Conservation (phyloP, 2,113 vertebrate species). For the Ibidorhyncha struthersii region DNA sequence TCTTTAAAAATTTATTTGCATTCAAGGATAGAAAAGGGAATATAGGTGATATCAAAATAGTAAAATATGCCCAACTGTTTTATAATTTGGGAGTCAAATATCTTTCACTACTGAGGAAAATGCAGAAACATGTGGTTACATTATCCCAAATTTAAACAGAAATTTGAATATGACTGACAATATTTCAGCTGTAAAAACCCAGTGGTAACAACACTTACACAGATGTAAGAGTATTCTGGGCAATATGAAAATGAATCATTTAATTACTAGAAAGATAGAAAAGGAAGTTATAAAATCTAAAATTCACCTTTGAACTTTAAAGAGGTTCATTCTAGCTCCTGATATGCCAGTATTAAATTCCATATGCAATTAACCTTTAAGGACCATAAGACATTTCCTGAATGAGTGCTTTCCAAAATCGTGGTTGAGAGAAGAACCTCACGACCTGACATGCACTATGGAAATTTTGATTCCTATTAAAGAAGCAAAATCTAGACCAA, state of each 20-base stretch:
- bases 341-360: not conserved
- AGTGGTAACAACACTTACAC: not conserved
- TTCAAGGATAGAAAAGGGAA: not conserved
- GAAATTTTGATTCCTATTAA: not conserved
- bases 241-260: not conserved
- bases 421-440: not conserved
- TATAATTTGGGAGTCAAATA: conserved; percentile 21
- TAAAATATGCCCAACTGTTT: not conserved
- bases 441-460: not conserved
- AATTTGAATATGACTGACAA: not conserved
- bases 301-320: not conserved
- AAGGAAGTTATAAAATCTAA: not conserved
- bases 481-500: not conserved
- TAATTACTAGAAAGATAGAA: not conserved
- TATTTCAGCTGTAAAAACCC: not conserved
- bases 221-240: not conserved
- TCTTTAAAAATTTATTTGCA: not conserved
- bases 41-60: not conserved
- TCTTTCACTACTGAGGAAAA: not conserved
- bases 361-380: not conserved
- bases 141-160: not conserved
- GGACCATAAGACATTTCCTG: not conserved
- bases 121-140: not conserved
- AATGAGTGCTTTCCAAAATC: not conserved
- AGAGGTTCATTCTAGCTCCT: not conserved